Percentiles rank a stretch among this genome's conserved stretches.
These are phyloP conservation scores for Lates japonicus DNA, from an alignment of 2,797 vertebrate genomes.

Conservation along the genomic window DNA sequence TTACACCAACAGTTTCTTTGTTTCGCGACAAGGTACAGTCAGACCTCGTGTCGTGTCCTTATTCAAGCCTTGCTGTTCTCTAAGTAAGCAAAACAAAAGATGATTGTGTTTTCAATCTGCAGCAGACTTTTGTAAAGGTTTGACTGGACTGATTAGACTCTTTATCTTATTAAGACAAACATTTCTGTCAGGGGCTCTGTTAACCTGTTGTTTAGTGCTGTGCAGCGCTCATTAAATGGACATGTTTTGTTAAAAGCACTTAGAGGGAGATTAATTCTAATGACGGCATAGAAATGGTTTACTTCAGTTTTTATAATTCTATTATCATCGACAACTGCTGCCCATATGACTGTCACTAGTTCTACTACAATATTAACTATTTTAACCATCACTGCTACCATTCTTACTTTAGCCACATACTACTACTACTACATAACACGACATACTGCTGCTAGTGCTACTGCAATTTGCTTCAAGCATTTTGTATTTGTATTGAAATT, in stretches of 20 bases:
- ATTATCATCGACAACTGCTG: background rate
- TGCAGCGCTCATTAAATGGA: background rate
- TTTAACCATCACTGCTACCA: background rate
- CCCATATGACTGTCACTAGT: background rate
- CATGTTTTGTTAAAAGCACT: slow-evolving; percentile 3
- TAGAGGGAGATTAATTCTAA: background rate
- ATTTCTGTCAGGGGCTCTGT: background rate
- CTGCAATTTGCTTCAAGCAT: background rate
- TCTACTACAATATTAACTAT: background rate
- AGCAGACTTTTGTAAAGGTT: slow-evolving; percentile 1
- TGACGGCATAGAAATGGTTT: background rate
- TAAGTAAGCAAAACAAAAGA: background rate
- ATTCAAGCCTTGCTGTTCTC: background rate
- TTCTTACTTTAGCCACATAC: background rate
- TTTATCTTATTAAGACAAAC: slow-evolving; percentile 16
- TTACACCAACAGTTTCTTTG: background rate
- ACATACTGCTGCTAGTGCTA: background rate
- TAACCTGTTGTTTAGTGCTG: background rate
- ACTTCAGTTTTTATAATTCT: background rate
- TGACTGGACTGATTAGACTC: background rate
- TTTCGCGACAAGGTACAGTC: background rate
- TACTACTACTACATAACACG: too few species aligned
- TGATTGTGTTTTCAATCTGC: background rate
- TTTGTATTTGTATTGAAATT: too few species aligned
- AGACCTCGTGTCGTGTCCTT: background rate